Evolutionary conservation across 2,113 vertebrate genomes (phyloP).

Genomic region (Epinephelus lanceolatus): DNA sequence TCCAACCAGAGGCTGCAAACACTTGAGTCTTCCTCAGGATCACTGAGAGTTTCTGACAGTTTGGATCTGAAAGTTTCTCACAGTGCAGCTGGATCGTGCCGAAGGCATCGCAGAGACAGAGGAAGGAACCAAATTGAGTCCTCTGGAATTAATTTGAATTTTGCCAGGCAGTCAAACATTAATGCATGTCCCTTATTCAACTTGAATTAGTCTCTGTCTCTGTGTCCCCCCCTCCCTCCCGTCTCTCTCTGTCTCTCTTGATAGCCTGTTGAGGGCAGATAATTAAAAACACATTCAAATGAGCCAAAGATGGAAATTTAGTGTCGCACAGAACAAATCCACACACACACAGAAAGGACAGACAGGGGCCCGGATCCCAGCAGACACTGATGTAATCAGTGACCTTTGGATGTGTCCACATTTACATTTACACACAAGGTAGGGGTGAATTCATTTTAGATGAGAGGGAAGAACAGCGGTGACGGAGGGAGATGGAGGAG

Average conservation of each 20-base stretch:
- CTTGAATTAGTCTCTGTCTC: constrained; percentile 7
- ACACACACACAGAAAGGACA: constrained; percentile 25
- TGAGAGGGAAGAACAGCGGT: constrained; percentile 2
- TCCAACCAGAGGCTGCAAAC: not conserved
- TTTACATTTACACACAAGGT: constrained; percentile 59
- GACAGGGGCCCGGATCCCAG: constrained; percentile 49
- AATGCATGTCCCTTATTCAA: constrained; percentile 18
- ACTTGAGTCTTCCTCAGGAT: not conserved
- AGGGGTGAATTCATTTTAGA: constrained; percentile 51
- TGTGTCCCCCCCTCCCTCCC: not conserved
- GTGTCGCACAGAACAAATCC: constrained; percentile 13
- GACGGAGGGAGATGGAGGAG: not conserved
- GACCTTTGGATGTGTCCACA: constrained; percentile 69
- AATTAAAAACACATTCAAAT: constrained; percentile 68
- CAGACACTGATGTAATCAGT: constrained; percentile 68
- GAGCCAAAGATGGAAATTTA: constrained; percentile 64
- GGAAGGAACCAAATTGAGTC: constrained; percentile 44
- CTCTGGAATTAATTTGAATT: constrained; percentile 64
- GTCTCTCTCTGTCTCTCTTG: not conserved
- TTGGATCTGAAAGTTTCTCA: constrained; percentile 16
- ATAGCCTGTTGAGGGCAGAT: constrained; percentile 55
- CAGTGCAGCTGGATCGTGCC: constrained; percentile 1
- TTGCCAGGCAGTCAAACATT: constrained; percentile 25
- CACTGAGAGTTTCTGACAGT: constrained; percentile 10
- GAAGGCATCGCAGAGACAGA: not conserved